Base-by-base conservation (phyloP, 2,113 vertebrate species). In the Cyrtonyx montezumae region DNA sequence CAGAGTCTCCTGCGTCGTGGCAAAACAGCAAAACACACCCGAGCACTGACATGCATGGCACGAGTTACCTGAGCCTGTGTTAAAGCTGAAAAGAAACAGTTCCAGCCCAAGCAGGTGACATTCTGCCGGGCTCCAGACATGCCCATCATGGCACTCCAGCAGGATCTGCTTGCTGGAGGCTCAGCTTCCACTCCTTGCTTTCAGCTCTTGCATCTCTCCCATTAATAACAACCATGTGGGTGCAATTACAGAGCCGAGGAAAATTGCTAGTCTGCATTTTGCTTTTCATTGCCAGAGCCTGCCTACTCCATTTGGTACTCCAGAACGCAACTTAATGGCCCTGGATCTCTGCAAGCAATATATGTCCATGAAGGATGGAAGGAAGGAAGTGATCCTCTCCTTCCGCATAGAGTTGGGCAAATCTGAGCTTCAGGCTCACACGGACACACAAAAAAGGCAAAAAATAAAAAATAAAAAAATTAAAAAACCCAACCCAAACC, bases 41-140 rank as follows among this genome's bases (percentile, higher is more conserved):
- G 49, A 77, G 53, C 8, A 7, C 10, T 25, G 0, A 8, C 34
- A 34, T 5, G 22, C 37, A 26, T 2, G 0, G 14, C 13, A 53
- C 6, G 3, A 36, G 36, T 4, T 5, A 55, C 30, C 13, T 12
- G 21, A 49, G 37, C 13, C 61, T 0, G 2, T 2, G 13, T 2
- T 28, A 42, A n/a, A 56, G 30, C 20, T 0, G 0, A 13, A 18
- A 40, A 36, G n/a, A 43, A 69, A n/a, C 59, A 0, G 20, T 18
- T 36, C 40, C 11, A 63, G 66, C 3, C 18, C 43, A 59, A 7
- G 1, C 17, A 7, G 34, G n/a, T 2, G 23, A 13, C 26, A 48
- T 37, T 70, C 23, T 55, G 0, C 46, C 14, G 69, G 23, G 65
- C 73, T 74, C 20, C 1, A 83, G 45, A 15, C 69, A 8, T 14